Conservation (phyloP, 2,113 vertebrate genomes). For the Gambusia holbrooki region DNA sequence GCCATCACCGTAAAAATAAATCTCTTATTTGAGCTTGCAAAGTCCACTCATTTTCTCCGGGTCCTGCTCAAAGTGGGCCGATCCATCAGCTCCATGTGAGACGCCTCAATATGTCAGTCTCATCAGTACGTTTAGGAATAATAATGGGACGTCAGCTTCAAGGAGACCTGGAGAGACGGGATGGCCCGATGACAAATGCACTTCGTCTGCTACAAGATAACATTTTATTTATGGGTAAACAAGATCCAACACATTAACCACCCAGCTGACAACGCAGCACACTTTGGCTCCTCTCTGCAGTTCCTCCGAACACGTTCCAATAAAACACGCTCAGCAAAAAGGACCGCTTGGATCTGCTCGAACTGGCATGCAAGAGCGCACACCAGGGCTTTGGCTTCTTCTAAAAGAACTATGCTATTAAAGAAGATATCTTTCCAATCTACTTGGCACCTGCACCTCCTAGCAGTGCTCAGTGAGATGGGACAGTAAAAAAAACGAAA, state of each 20-base stretch:
- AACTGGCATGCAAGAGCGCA: slow-evolving; percentile 54
- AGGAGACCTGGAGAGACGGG: slow-evolving; percentile 63
- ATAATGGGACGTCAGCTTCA: slow-evolving; percentile 64
- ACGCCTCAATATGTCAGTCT: slow-evolving; percentile 56
- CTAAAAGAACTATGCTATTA: slow-evolving; percentile 69
- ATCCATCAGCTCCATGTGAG: slow-evolving; percentile 62
- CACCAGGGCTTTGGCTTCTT: slow-evolving; percentile 60
- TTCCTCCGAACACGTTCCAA: slow-evolving; percentile 35
- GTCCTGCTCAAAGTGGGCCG: slow-evolving; percentile 39
- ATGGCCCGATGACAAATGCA: slow-evolving; percentile 55
- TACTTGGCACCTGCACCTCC: slow-evolving; percentile 61
- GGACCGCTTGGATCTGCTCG: slow-evolving; percentile 43
- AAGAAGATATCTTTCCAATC: slow-evolving; percentile 76
- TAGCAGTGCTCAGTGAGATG: slow-evolving; percentile 76
- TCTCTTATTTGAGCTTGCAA: slow-evolving; percentile 31
- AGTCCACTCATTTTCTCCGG: slow-evolving; percentile 19
- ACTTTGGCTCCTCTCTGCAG: slow-evolving; percentile 8
- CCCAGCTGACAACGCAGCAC: neutral
- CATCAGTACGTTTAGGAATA: slow-evolving; percentile 70
- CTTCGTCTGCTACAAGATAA: slow-evolving; percentile 45
- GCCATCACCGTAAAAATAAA: neutral
- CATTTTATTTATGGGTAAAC: slow-evolving; percentile 58
- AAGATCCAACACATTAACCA: slow-evolving; percentile 40
- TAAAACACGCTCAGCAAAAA: slow-evolving; percentile 44
- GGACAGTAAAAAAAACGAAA: slow-evolving; percentile 62